Percentiles rank a stretch among this genome's conserved stretches.
Evolutionary conservation across 2,113 vertebrate genomes (phyloP).

Genomic region (Spea multiplicata): DNA sequence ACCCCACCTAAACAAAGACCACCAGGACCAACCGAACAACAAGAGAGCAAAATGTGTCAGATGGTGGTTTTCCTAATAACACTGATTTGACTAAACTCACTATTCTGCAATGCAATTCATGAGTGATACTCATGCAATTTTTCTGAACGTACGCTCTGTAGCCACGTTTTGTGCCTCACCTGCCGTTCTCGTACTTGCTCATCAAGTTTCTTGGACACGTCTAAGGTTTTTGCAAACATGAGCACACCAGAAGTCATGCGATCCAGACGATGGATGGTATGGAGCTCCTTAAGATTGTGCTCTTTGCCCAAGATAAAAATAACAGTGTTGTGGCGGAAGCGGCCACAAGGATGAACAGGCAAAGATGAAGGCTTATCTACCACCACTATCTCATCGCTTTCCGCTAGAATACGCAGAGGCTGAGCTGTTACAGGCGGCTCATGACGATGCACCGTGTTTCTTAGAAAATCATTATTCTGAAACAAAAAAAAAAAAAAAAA

Average conservation of each 20-base stretch:
- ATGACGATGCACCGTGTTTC: slow-evolving; percentile 90
- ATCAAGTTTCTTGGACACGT: slow-evolving; percentile 86
- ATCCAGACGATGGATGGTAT: slow-evolving; percentile 90
- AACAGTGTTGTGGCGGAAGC: slow-evolving; percentile 93
- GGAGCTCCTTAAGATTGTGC: slow-evolving; percentile 77
- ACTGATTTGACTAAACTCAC: too few relatives aligned
- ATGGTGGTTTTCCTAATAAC: too few relatives aligned
- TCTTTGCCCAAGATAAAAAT: slow-evolving; percentile 97
- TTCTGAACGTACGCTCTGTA: too few relatives aligned
- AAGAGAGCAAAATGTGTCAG: too few relatives aligned
- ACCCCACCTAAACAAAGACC: too few relatives aligned
- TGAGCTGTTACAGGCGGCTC: slow-evolving; percentile 86
- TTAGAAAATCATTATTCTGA: slow-evolving; percentile 90
- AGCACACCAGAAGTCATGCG: slow-evolving; percentile 93
- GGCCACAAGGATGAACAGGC: slow-evolving; percentile 92
- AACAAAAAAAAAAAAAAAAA: background rate
- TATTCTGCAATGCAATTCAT: too few relatives aligned
- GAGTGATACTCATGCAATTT: too few relatives aligned
- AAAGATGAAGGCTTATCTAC: slow-evolving; percentile 94
- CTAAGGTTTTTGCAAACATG: slow-evolving; percentile 85
- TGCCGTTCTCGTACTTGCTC: slow-evolving; percentile 88
- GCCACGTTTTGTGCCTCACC: slow-evolving; percentile 62
- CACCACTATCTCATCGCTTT: slow-evolving; percentile 84
- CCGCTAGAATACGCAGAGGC: slow-evolving; percentile 76
- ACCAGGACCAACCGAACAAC: too few relatives aligned